Conservation (phyloP, 2,797 vertebrate genomes). For the Sebastes hubbsi region DNA sequence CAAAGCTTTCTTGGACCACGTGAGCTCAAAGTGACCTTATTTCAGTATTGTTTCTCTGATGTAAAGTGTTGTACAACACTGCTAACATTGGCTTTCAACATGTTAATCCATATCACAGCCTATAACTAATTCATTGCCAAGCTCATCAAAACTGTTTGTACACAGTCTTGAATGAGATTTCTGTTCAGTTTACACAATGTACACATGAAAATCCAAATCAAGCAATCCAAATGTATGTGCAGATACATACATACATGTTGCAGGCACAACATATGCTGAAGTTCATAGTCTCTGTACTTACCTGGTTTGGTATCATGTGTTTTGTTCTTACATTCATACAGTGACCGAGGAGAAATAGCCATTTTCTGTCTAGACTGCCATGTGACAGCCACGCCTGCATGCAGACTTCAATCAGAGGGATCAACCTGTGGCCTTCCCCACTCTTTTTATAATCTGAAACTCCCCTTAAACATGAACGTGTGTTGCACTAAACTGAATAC, state of each 20-base stretch:
- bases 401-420: conserved; percentile 36
- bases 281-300: not conserved
- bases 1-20: conserved; percentile 87
- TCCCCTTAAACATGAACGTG: conserved; percentile 23
- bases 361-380: conserved; percentile 56
- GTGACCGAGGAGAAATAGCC: conserved; percentile 57
- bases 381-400: conserved; percentile 50
- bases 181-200: conserved; percentile 19
- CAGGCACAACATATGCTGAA: not conserved
- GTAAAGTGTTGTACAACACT: conserved; percentile 12
- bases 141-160: conserved; percentile 12
- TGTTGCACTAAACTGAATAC: conserved; percentile 40
- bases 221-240: not conserved
- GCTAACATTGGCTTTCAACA: conserved; percentile 33
- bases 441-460: conserved; percentile 42
- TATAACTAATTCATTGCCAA: conserved; percentile 7
- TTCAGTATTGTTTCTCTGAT: conserved; percentile 74
- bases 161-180: conserved; percentile 9
- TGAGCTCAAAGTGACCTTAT: conserved; percentile 93
- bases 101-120: conserved; percentile 26
- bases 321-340: conserved; percentile 24
- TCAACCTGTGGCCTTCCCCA: conserved; percentile 60
- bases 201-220: not conserved
- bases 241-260: not conserved
- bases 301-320: conserved; percentile 11